A percentile compares a stretch with the other conserved stretches of the same genome.
These are phyloP conservation scores for Leucoraja erinaceus DNA, from an alignment of 2,113 vertebrate species.

Conservation along the genomic window DNA sequence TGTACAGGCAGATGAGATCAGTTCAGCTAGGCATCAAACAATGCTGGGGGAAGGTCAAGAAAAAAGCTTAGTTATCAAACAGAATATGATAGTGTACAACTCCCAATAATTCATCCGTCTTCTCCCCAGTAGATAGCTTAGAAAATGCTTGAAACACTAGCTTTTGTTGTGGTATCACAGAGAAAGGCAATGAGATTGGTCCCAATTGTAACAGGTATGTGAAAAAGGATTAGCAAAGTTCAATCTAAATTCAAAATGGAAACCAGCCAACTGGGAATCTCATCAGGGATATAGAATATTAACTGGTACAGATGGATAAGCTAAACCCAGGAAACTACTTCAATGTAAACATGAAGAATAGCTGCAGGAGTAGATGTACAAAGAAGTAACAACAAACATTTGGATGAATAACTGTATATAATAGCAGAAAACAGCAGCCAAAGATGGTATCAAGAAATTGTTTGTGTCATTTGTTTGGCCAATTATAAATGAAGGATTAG, in stretches of 20 bases:
- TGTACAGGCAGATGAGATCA: too few relatives aligned
- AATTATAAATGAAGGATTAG: background rate
- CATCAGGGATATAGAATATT: background rate
- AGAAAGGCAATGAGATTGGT: conserved; percentile 8
- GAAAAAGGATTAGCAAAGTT: background rate
- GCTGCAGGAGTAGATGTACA: background rate
- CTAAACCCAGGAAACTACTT: background rate
- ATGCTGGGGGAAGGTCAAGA: background rate
- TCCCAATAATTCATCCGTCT: background rate
- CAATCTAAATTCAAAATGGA: background rate
- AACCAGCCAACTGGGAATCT: background rate
- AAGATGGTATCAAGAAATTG: background rate
- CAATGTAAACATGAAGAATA: background rate
- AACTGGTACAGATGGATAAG: background rate
- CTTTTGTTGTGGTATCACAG: background rate
- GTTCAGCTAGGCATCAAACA: too few relatives aligned
- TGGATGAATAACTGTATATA: background rate
- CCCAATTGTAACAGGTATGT: background rate
- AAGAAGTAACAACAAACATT: background rate
- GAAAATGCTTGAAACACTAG: background rate
- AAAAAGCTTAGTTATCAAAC: background rate
- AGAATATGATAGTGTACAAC: background rate
- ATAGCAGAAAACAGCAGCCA: too few relatives aligned
- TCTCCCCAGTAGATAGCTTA: background rate
- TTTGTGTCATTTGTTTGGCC: background rate